phyloP scores from a whole-genome alignment of 2,797 vertebrate genomes.

The Geotrypetes seraphini region DNA sequence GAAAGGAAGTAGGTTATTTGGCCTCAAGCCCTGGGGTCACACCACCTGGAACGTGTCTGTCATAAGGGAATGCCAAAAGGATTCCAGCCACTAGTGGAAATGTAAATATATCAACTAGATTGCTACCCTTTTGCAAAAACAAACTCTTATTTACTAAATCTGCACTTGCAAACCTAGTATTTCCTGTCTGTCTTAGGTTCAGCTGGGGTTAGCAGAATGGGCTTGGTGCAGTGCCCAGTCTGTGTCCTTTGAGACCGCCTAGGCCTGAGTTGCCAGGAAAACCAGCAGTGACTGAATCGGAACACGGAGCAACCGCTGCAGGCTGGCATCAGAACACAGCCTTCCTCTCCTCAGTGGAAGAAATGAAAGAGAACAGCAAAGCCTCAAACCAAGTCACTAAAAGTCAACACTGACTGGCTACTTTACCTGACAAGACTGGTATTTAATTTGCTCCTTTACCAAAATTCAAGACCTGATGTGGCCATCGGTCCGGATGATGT shows the following conservation, averaged over 20 bases:
- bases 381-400: constrained; percentile 34
- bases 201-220: constrained; percentile 30
- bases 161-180: constrained; percentile 25
- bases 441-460: background rate
- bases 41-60: too few relatives aligned
- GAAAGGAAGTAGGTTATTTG: too few relatives aligned
- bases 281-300: constrained; percentile 33
- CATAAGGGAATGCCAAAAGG: too few relatives aligned
- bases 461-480: constrained; percentile 13
- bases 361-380: constrained; percentile 22
- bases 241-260: constrained; percentile 15
- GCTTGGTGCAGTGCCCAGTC: constrained; percentile 12
- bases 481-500: constrained; percentile 21
- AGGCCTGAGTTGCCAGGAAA: constrained; percentile 22
- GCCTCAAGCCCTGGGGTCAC: too few relatives aligned
- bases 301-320: constrained; percentile 24
- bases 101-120: constrained; percentile 16
- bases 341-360: constrained; percentile 35
- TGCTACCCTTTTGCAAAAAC: constrained; percentile 14
- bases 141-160: constrained; percentile 24
- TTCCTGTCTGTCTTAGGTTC: constrained; percentile 21
- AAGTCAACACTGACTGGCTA: constrained; percentile 23
- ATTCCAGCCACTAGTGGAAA: constrained; percentile 13
- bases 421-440: constrained; percentile 7
- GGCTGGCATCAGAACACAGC: constrained; percentile 28